These are phyloP conservation scores for Falco rusticolus DNA, from an alignment of 2,797 vertebrate species.

Conservation along the genomic window DNA sequence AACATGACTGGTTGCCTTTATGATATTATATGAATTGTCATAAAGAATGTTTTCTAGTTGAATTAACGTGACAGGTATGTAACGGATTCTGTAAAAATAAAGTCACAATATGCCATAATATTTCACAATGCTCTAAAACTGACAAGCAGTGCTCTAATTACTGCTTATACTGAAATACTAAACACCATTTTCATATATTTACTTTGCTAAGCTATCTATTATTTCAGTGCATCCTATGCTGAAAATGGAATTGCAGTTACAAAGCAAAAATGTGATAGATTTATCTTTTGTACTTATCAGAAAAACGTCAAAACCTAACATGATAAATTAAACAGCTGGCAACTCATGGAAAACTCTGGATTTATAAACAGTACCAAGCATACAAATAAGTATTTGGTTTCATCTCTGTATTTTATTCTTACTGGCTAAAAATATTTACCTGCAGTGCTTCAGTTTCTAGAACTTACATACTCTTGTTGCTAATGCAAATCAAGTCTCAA, in stretches of 20 bases:
- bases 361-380: neutral
- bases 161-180: conserved; percentile 61
- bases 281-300: conserved; percentile 50
- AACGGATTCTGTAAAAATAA: conserved; percentile 72
- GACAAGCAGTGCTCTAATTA: conserved; percentile 68
- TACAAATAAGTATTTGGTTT: neutral
- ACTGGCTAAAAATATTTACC: neutral
- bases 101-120: conserved; percentile 79
- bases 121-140: conserved; percentile 71
- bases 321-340: conserved; percentile 37
- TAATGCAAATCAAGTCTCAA: neutral
- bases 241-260: conserved; percentile 29
- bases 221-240: conserved; percentile 43
- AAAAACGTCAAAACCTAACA: conserved; percentile 47
- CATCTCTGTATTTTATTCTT: neutral
- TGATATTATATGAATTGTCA: conserved; percentile 71
- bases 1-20: conserved; percentile 75
- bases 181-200: conserved; percentile 63
- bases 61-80: conserved; percentile 75
- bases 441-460: neutral
- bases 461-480: neutral
- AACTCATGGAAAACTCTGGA: neutral
- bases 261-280: conserved; percentile 48
- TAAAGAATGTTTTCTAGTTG: conserved; percentile 72
- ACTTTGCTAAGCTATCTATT: conserved; percentile 67